These are phyloP conservation scores for Micropoecilia bifurca DNA, from an alignment of 2,797 vertebrate genomes.

Conservation along the genomic window DNA sequence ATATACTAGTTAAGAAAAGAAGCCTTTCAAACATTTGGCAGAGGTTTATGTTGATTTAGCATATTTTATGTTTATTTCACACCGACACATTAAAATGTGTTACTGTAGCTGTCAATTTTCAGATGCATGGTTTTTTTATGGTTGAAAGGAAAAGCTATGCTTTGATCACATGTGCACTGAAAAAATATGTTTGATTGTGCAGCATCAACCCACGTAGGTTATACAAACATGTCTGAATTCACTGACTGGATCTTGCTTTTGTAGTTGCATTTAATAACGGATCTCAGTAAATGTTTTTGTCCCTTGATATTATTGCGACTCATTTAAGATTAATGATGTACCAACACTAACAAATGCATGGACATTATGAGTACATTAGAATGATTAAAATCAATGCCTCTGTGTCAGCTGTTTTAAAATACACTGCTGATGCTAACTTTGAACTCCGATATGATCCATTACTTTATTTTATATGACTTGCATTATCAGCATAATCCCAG, in stretches of 20 bases:
- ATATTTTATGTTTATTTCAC: background rate
- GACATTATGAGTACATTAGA: constrained; percentile 1
- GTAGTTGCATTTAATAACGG: background rate
- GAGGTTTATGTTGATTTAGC: background rate
- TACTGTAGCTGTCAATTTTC: background rate
- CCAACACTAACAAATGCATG: background rate
- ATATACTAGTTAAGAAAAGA: background rate
- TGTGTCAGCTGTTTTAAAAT: background rate
- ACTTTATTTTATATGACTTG: background rate
- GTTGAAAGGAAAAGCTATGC: background rate
- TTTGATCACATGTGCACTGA: background rate
- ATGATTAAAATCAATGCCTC: background rate
- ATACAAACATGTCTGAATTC: background rate
- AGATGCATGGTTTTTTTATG: background rate
- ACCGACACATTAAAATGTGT: background rate
- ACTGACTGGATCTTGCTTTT: background rate
- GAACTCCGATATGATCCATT: background rate
- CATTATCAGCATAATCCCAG: background rate
- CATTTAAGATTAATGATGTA: background rate
- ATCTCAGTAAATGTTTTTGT: background rate
- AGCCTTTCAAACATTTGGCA: background rate
- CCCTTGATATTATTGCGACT: background rate
- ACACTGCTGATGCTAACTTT: background rate
- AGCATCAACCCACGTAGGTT: background rate
- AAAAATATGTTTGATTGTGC: background rate